Evolutionary conservation across 2,113 vertebrate species (phyloP).

Genomic region (Malurus alboscapulatus): DNA sequence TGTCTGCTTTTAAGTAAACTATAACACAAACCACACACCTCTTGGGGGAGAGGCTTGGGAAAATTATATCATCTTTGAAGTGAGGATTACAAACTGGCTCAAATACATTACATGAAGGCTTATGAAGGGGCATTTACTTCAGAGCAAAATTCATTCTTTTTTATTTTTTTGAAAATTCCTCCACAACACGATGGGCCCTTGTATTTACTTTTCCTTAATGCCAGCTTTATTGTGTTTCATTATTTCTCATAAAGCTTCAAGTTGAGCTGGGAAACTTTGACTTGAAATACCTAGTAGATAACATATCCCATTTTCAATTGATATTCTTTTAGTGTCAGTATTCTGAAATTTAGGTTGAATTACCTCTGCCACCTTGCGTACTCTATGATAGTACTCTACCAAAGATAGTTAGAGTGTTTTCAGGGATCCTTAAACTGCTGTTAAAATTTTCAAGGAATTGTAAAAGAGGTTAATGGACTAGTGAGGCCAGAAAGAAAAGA

Average conservation of each 20-base stretch:
- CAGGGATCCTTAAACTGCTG: neutral
- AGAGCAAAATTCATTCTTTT: neutral
- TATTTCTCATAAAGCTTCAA: neutral
- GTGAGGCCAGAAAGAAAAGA: neutral
- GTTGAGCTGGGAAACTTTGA: neutral
- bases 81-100: neutral
- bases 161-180: neutral
- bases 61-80: slow-evolving; percentile 18
- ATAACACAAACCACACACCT: slow-evolving; percentile 27
- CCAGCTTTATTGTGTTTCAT: neutral
- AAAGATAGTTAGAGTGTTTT: neutral
- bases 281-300: neutral
- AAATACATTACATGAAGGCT: neutral
- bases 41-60: slow-evolving; percentile 24
- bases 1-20: slow-evolving; percentile 36
- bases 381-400: too few species aligned
- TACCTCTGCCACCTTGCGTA: neutral
- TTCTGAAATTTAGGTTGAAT: neutral
- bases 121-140: neutral
- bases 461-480: neutral
- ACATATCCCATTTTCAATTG: neutral
- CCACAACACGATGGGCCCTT: rapidly evolving
- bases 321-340: neutral
- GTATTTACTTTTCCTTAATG: neutral
- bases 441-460: neutral